These are phyloP conservation scores for Prenolepis imparis DNA, from an alignment of 2,888 invertebrate genomes.

Conservation along the genomic window DNA sequence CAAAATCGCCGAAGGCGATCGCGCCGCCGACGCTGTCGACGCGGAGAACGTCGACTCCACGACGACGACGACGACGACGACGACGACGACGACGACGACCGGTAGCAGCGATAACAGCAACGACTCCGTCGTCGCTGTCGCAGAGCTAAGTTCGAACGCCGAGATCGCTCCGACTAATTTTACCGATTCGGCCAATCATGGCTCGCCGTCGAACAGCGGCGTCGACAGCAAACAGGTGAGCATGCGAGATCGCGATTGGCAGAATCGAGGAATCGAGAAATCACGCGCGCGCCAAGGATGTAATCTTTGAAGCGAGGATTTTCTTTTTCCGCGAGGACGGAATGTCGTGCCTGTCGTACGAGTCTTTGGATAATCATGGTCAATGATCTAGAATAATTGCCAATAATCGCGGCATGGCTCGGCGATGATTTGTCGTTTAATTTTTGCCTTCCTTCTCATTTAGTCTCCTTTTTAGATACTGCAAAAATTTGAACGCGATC, in stretches of 20 bases:
- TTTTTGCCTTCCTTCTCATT: neutral
- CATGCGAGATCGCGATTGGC: conserved; percentile 26
- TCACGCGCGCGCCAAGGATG: neutral
- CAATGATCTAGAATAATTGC: neutral
- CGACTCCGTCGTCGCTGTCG: conserved; percentile 31
- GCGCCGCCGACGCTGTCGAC: conserved; percentile 51
- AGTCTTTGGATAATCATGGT: neutral
- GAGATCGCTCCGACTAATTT: conserved; percentile 65
- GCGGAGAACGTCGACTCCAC: conserved; percentile 17
- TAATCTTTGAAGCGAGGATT: neutral
- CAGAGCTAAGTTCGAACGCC: conserved; percentile 63
- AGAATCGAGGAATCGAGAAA: conserved; percentile 5
- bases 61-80: conserved; percentile 17
- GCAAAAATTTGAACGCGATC: neutral
- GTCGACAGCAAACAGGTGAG: conserved; percentile 81
- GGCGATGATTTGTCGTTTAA: neutral
- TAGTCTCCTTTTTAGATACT: neutral
- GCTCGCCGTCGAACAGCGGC: conserved; percentile 64
- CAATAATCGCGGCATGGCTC: neutral
- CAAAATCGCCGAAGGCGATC: conserved; percentile 86
- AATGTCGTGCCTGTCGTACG: neutral
- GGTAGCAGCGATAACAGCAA: neutral
- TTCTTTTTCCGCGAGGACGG: neutral
- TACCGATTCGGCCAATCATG: conserved; percentile 70
- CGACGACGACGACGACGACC: conserved; percentile 18